Percentiles rank a stretch among this genome's conserved stretches.
These are phyloP conservation scores for Molanna angustata DNA, from an alignment of 2,888 invertebrate species.

Conservation along the genomic window DNA sequence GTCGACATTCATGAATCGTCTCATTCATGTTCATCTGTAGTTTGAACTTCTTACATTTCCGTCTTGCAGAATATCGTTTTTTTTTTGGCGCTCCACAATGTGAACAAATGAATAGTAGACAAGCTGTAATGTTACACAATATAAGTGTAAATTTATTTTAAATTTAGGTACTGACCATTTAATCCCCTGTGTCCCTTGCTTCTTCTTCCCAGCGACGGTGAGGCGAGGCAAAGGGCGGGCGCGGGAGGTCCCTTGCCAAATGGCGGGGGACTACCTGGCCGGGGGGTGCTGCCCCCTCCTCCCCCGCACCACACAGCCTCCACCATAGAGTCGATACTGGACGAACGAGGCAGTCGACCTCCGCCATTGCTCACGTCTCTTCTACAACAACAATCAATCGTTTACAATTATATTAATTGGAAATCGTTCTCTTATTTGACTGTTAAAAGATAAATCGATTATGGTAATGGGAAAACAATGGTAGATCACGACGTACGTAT, in stretches of 20 bases:
- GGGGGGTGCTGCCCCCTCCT: constrained; percentile 42
- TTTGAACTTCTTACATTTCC: too few species aligned
- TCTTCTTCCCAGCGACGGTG: constrained; percentile 72
- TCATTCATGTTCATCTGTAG: too few species aligned
- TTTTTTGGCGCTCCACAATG: too few species aligned
- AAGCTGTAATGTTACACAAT: too few species aligned
- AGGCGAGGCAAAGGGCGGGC: constrained; percentile 47
- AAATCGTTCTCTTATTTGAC: neutral
- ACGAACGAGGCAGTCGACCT: constrained; percentile 64
- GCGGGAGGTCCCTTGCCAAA: constrained; percentile 42
- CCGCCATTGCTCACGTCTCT: constrained; percentile 45
- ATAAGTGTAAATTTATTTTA: neutral
- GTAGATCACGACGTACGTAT: too few species aligned
- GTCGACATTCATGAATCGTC: too few species aligned
- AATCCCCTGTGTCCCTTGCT: constrained; percentile 73
- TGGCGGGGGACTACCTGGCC: constrained; percentile 36
- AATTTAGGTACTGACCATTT: constrained; percentile 58
- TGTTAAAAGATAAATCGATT: too few species aligned
- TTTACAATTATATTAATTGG: neutral
- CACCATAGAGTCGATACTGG: constrained; percentile 77
- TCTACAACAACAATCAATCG: constrained; percentile 38
- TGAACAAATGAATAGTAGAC: too few species aligned
- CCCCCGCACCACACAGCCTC: constrained; percentile 65
- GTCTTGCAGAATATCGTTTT: too few species aligned
- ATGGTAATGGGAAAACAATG: too few species aligned